phyloP scores from a whole-genome alignment of 2,113 vertebrate species.

The Triplophysa tibetana region DNA sequence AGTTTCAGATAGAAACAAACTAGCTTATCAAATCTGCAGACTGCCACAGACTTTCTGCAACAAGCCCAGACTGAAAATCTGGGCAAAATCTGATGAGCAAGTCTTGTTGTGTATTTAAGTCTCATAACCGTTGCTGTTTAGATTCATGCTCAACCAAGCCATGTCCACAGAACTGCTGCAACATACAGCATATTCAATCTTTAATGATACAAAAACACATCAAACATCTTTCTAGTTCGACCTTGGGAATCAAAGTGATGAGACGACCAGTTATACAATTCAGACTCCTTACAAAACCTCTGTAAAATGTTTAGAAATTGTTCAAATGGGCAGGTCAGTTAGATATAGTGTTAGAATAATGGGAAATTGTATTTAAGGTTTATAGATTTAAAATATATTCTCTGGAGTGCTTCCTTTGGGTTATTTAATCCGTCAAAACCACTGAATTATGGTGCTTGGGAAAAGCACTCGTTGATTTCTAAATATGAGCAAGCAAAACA shows the following conservation, averaged over 20 bases:
- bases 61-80: too few relatives aligned
- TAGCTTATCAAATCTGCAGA: too few relatives aligned
- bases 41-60: too few relatives aligned
- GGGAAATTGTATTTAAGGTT: background rate
- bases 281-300: background rate
- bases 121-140: background rate
- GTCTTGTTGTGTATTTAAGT: too few relatives aligned
- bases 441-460: background rate
- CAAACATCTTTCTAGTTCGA: too few relatives aligned
- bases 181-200: too few relatives aligned
- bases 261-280: background rate
- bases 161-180: background rate
- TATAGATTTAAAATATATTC: background rate
- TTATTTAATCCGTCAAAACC: background rate
- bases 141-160: background rate
- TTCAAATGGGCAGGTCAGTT: background rate
- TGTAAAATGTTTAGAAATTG: background rate
- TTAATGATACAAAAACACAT: too few relatives aligned
- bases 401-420: constrained; percentile 8
- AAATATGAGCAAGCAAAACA: background rate
- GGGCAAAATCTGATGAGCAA: too few relatives aligned
- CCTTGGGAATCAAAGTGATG: too few relatives aligned
- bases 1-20: too few relatives aligned
- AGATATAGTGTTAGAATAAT: background rate
- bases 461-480: background rate